Percentiles rank a stretch among this genome's conserved stretches.
These are phyloP conservation scores for Perca fluviatilis DNA, from an alignment of 2,113 vertebrate genomes.

Conservation along the genomic window DNA sequence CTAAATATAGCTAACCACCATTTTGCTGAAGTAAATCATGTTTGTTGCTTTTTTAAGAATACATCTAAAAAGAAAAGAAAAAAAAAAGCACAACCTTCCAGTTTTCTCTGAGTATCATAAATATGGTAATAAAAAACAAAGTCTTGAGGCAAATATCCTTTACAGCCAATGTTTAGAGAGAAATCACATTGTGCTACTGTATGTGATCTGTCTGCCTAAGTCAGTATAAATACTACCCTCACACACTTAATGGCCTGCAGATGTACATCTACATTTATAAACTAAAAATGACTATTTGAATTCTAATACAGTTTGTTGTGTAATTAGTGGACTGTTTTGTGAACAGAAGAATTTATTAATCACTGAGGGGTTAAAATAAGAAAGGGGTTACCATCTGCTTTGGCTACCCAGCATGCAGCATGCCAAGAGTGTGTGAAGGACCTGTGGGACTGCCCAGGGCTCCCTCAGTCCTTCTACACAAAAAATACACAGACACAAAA, in stretches of 20 bases:
- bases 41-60: conserved; percentile 28
- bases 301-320: background rate
- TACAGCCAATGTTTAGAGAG: background rate
- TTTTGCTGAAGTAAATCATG: conserved; percentile 24
- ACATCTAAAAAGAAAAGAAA: background rate
- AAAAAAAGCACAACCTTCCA: background rate
- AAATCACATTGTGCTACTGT: background rate
- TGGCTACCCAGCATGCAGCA: conserved; percentile 28
- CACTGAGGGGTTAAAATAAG: conserved; percentile 43
- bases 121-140: background rate
- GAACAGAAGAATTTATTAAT: conserved; percentile 34
- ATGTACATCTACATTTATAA: background rate
- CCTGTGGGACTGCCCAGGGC: conserved; percentile 50
- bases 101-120: background rate
- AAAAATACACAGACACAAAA: conserved; percentile 23
- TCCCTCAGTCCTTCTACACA: conserved; percentile 25
- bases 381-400: conserved; percentile 63
- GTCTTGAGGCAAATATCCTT: background rate
- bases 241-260: background rate
- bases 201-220: background rate
- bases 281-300: conserved; percentile 2
- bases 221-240: background rate
- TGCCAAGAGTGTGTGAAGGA: conserved; percentile 44
- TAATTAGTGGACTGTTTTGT: background rate
- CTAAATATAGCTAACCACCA: conserved; percentile 52